Base-by-base conservation (phyloP, 1,140 invertebrate species). In the Diachasma alloeum region DNA sequence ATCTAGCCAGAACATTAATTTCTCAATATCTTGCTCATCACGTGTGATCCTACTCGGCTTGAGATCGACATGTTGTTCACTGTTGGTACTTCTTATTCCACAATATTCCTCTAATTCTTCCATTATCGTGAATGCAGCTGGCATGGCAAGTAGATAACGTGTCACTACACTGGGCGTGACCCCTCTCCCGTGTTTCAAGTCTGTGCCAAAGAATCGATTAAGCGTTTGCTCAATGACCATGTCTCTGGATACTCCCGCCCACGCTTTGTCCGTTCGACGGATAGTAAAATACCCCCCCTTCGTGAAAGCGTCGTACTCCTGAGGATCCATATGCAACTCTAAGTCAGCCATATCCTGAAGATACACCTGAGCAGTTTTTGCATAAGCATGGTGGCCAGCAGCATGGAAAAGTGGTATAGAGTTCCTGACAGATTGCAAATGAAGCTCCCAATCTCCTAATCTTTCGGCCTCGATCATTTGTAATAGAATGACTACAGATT, bases 301-400 rank as follows among this genome's bases (percentile, higher is more conserved):
- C 24, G 79, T 80, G 73, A 85, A 86, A 31, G 79, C 79, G 0
- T 79, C 15, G 74, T 77, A 83, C 77, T 88, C 84, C 17, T 78
- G 66, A 39, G 56, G 69, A 84, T 81, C 71, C 17, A 83, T 83
- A 8, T 56, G 79, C 59, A 48, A 67, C 39, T 80, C 63, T 13
- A 84, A 69, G 42, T 84, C 73, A 59, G 74, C 9, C 87, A 89
- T 90, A 81, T 89, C 81, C 83, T 89, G 85, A 13, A 91, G 71
- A 80, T 90, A 90, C 9, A 89, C 42, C 44, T 87, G 84, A 42
- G 81, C 81, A 72, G 84, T 89, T 83, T 91, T 91, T 4, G 87
- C 84, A 81, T 90, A 90, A 17, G 83, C 56, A 74, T 87, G 87
- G 76, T 90, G 89, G 24, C 89, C 89, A 79, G 80, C 44, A 8